These are phyloP conservation scores for Onchidella celtica DNA, from an alignment of 2,888 invertebrate species.

Conservation along the genomic window DNA sequence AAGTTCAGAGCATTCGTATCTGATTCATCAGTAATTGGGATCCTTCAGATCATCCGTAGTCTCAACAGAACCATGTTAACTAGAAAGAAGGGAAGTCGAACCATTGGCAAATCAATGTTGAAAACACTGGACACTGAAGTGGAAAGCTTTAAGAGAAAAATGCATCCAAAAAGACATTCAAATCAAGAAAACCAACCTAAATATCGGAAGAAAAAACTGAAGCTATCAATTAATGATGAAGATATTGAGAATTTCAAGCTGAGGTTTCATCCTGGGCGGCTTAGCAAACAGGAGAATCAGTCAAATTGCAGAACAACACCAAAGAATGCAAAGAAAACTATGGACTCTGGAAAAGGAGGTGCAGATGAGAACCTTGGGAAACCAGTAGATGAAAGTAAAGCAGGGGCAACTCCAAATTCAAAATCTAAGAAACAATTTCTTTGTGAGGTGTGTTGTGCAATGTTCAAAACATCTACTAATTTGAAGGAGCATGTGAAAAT, in stretches of 20 bases:
- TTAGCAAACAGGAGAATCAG: neutral
- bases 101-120: too few relatives aligned
- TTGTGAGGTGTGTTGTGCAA: slow-evolving; percentile 40
- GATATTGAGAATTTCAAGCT: slow-evolving; percentile 32
- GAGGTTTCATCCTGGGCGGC: slow-evolving; percentile 8
- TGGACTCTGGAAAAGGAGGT: neutral
- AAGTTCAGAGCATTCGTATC: too few relatives aligned
- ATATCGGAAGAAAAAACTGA: neutral
- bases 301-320: neutral
- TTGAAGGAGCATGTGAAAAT: slow-evolving; percentile 39
- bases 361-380: neutral
- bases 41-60: too few relatives aligned
- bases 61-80: too few relatives aligned
- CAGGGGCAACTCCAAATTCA: neutral
- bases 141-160: slow-evolving; percentile 28
- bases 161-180: neutral
- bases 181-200: slow-evolving; percentile 2
- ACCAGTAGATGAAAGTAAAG: too few relatives aligned
- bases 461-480: slow-evolving; percentile 36
- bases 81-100: too few relatives aligned
- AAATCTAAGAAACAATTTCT: slow-evolving; percentile 10
- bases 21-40: too few relatives aligned
- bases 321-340: neutral
- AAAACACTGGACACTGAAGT: too few relatives aligned
- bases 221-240: neutral